Conservation (phyloP, 2,113 vertebrate species). For the Pleuronectes platessa region DNA sequence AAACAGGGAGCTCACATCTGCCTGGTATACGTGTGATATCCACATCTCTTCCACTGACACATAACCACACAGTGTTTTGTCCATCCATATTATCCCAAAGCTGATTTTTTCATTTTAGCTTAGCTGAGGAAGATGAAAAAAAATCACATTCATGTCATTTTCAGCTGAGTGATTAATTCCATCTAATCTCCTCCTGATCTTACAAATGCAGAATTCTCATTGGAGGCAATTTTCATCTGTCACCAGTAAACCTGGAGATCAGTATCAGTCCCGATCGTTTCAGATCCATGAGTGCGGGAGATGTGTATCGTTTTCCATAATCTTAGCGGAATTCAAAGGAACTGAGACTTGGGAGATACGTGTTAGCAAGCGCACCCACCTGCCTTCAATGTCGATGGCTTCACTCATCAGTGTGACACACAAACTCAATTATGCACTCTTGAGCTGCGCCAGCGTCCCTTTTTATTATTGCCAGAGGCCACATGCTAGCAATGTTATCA, state of each 20-base stretch:
- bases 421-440: slow-evolving; percentile 76
- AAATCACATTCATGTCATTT: slow-evolving; percentile 55
- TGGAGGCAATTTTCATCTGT: slow-evolving; percentile 70
- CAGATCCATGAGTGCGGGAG: slow-evolving; percentile 69
- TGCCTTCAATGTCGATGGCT: slow-evolving; percentile 75
- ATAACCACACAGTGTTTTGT: slow-evolving; percentile 9
- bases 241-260: slow-evolving; percentile 77
- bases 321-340: slow-evolving; percentile 75
- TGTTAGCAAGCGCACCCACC: slow-evolving; percentile 63
- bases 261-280: slow-evolving; percentile 72
- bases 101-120: slow-evolving; percentile 14
- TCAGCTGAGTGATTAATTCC: slow-evolving; percentile 64
- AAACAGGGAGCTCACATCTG: slow-evolving; percentile 6
- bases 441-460: slow-evolving; percentile 61
- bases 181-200: slow-evolving; percentile 66
- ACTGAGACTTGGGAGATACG: slow-evolving; percentile 64
- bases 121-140: slow-evolving; percentile 21
- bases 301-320: slow-evolving; percentile 77
- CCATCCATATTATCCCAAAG: slow-evolving; percentile 23
- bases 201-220: slow-evolving; percentile 69
- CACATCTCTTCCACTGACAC: slow-evolving; percentile 8
- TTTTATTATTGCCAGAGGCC: slow-evolving; percentile 71
- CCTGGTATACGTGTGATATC: slow-evolving; percentile 1
- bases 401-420: slow-evolving; percentile 70
- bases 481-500: slow-evolving; percentile 52